Evolutionary conservation across 1,140 invertebrate species (phyloP).

Genomic region (Copidosoma floridanum): DNA sequence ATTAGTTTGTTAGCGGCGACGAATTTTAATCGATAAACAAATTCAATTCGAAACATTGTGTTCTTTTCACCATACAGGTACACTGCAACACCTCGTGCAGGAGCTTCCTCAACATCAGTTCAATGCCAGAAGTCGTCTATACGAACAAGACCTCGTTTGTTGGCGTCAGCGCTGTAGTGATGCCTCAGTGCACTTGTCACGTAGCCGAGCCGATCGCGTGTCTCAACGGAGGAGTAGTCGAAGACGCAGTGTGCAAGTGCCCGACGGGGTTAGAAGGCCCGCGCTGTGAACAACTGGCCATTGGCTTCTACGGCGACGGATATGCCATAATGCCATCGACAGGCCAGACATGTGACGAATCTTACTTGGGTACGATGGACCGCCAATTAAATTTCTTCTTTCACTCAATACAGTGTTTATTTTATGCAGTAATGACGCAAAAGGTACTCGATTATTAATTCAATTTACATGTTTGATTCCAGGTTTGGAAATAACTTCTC

Average conservation of each 20-base stretch:
- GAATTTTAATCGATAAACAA: no score
- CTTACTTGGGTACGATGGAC: constrained; percentile 66
- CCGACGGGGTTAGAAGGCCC: constrained; percentile 76
- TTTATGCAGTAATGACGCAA: no score
- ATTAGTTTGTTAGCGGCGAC: no score
- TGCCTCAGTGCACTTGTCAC: constrained; percentile 73
- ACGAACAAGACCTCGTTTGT: constrained; percentile 89
- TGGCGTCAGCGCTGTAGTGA: constrained; percentile 77
- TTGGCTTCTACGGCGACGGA: constrained; percentile 83
- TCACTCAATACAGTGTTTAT: no score
- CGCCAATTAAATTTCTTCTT: no score
- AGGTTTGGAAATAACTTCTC: constrained; percentile 73
- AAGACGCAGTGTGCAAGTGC: constrained; percentile 65
- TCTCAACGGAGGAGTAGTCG: constrained; percentile 70
- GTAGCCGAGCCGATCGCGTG: constrained; percentile 58
- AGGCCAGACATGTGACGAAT: constrained; percentile 73
- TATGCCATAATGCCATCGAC: constrained; percentile 84
- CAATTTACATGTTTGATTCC: no score
- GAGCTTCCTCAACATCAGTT: constrained; percentile 69
- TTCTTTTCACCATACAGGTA: constrained; percentile 24
- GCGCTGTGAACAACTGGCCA: constrained; percentile 82
- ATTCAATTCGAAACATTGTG: no score
- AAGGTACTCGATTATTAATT: no score
- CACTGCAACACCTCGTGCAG: constrained; percentile 71
- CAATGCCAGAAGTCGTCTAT: constrained; percentile 75